Conservation (phyloP, 2,888 invertebrate species). For the Acanthococcus lagerstroemiae region DNA sequence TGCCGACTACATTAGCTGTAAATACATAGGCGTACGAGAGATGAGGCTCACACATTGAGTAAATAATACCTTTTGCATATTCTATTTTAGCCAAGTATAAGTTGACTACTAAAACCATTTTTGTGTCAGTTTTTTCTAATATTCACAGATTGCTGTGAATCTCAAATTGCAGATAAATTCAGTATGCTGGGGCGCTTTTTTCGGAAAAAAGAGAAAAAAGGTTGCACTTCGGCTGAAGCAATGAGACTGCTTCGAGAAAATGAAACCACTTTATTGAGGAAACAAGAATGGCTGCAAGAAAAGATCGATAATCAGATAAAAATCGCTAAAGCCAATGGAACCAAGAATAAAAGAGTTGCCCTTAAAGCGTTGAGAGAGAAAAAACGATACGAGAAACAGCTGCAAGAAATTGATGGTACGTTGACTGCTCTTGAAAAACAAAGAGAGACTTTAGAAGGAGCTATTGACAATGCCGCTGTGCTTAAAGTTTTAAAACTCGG, state of each 20-base stretch:
- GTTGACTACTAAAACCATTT: no score
- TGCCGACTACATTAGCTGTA: no score
- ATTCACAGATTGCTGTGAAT: no score
- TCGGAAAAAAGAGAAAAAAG: conserved; percentile 78
- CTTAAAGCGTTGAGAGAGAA: conserved; percentile 93
- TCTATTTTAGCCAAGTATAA: no score
- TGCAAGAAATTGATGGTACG: conserved; percentile 96
- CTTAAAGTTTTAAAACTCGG: conserved; percentile 92
- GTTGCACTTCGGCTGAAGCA: conserved; percentile 85
- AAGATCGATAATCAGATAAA: conserved; percentile 84
- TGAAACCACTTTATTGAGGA: conserved; percentile 92
- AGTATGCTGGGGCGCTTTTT: no score
- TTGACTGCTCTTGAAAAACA: conserved; percentile 95
- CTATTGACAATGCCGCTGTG: conserved; percentile 94
- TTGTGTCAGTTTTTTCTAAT: no score
- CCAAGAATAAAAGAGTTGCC: conserved; percentile 93
- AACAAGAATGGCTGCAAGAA: conserved; percentile 91
- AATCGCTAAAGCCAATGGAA: conserved; percentile 82
- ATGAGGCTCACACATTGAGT: no score
- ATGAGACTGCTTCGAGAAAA: conserved; percentile 94
- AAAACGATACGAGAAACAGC: conserved; percentile 92
- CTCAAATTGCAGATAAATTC: no score
- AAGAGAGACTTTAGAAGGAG: conserved; percentile 91
- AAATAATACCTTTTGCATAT: no score
- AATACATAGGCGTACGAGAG: no score